A percentile compares a stretch with the other conserved stretches of the same genome.
Conservation (phyloP, 2,113 vertebrate species). For the Daphoenositta chrysoptera region DNA sequence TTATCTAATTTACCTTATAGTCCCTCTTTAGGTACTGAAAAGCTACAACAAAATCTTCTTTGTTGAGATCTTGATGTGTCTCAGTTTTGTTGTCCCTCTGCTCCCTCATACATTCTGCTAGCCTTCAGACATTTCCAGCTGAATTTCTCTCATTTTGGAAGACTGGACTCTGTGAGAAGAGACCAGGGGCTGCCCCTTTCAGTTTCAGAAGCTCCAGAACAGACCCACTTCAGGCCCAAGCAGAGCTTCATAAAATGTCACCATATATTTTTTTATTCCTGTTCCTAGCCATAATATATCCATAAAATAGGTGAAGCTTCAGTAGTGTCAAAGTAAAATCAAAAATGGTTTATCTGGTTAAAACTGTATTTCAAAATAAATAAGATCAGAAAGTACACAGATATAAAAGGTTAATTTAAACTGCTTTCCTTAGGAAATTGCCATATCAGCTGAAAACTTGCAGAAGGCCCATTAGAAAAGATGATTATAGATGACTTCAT, state of each 20-base stretch:
- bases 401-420: not conserved
- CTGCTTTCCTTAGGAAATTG: not conserved
- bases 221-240: not conserved
- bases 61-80: not conserved
- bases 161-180: not conserved
- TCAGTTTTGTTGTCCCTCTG: not conserved
- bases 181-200: rapidly evolving
- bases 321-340: not conserved
- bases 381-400: not conserved
- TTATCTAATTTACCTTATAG: not conserved
- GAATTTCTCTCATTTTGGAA: not conserved
- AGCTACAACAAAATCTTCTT: not conserved
- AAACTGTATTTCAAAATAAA: not conserved
- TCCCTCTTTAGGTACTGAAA: not conserved
- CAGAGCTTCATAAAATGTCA: not conserved
- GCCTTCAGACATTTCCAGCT: not conserved
- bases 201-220: not conserved
- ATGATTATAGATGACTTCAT: not conserved
- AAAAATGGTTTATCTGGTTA: not conserved
- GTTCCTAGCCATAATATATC: not conserved
- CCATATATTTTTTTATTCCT: not conserved
- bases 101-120: not conserved
- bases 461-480: not conserved
- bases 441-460: not conserved
- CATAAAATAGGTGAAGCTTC: not conserved